Percentiles rank a stretch among this genome's conserved stretches.
phyloP scores from a whole-genome alignment of 2,797 vertebrate genomes.

The Rhinogobio ventralis region DNA sequence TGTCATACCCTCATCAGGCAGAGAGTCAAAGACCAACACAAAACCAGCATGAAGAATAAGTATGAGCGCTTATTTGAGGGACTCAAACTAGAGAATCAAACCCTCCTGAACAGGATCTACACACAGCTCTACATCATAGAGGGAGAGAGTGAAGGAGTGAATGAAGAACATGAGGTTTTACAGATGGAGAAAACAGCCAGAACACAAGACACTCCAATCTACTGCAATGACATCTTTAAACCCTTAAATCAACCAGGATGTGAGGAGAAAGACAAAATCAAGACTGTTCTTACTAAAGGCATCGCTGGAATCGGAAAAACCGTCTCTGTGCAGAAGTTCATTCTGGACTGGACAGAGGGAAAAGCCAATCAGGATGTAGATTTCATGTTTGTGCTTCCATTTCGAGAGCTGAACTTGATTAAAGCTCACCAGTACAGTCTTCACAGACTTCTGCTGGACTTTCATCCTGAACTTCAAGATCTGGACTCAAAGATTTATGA shows the following conservation, averaged over 20 bases:
- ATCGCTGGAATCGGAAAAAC: background rate
- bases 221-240: slow-evolving; percentile 7
- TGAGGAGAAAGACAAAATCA: background rate
- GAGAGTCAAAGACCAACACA: background rate
- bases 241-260: background rate
- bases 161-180: slow-evolving; percentile 2
- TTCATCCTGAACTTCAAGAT: slow-evolving; percentile 6
- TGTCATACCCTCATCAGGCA: background rate
- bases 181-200: background rate
- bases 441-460: background rate
- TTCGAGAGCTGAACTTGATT: background rate
- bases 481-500: background rate
- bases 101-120: background rate
- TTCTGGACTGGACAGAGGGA: background rate
- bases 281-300: slow-evolving; percentile 7
- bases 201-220: background rate
- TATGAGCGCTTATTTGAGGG: background rate
- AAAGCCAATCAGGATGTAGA: background rate
- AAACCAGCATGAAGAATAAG: background rate
- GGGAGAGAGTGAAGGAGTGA: background rate
- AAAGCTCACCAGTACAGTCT: background rate
- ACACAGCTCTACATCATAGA: slow-evolving; percentile 2
- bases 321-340: background rate
- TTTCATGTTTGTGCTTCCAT: background rate
- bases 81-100: background rate